Evolutionary conservation across 1,140 invertebrate genomes (phyloP), one percentile per base, ranked within the genome.

Genomic region (Hermetia illucens): DNA sequence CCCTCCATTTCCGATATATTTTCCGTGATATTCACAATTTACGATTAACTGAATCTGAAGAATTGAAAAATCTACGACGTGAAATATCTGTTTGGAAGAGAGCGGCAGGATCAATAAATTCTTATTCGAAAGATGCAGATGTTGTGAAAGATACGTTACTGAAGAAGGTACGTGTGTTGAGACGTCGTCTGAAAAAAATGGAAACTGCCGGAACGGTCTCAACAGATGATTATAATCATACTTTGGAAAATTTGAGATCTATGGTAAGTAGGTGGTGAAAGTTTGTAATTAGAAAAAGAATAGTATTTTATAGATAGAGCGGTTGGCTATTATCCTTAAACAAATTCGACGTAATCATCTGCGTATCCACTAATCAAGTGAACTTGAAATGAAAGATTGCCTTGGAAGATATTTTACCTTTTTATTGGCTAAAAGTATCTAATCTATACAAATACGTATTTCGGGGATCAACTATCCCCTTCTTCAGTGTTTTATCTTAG

Each of bases 51-150:
- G 79, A 82, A 42, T 75, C 78, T 0, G 66, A 69, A 39, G 76
- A 79, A 48, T 66, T 82, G 18, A 38, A 58, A 70, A 81, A 84
- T 51, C 47, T 86, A 22, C 66, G 72, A 22, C 72, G 81, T 33
- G 81, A 83, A 59, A 81, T 86, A 16, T 71, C 71, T 20, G 71
- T 82, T 36, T 86, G 81, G 81, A 69, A 75, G 47, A 64, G 77
- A 44, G 72, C 79, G 1, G 72, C 77, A 0, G 71, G 72, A 3
- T 77, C 77, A 9, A 58, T 85, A 2, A 74, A 74, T 2, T 74
- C 72, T 16, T 81, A 78, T 44, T 79, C 79, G 10, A 72, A 77
- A 52, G 82, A 86, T 48, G 81, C 84, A 44, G 72, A 73, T 41
- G 47, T 75, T 3, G 79, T 86, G 3, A 66, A 74, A 32, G 71